Base-by-base conservation (phyloP, 2,113 vertebrate species). In the Oryzias javanicus region DNA sequence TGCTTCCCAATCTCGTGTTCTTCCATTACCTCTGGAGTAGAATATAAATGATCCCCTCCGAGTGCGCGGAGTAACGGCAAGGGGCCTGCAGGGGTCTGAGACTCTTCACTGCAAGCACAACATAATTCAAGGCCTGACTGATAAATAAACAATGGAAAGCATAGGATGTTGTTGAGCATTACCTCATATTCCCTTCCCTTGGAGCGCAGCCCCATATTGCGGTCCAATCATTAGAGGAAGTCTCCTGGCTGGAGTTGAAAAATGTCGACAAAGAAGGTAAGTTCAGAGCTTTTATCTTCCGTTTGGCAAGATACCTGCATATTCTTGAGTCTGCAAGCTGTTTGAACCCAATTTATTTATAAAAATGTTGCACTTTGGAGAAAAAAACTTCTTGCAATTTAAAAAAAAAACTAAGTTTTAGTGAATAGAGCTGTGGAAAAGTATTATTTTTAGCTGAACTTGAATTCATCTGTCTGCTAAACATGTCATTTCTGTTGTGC, bases 1-100 rank as follows among this genome's bases (percentile, higher is more conserved):
- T 80, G 91, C 90, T 91, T 91, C 86, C 88, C 91, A 88, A 89
- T 90, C 88, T 87, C 90, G 86, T 90, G 86, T 90, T 90, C 86
- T 86, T 86, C 88, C 88, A 81, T 92, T 89, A 91, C 90, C 89
- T 91, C 90, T 89, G 85, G 90, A 90, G 87, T 83, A 83, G 88
- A 92, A 92, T 91, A 91, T 90, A 90, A 90, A 91, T 90, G 89
- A 92, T 89, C 87, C 83, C 82, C 82, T 86, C 84, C 85, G 77
- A 80, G 82, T 81, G 80, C 85, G 89, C 84, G 79, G 70, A 84
- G 82, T 78, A n/a, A 86, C 87, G 88, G 88, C 89, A 89, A 87
- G 83, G 86, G 83, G 82, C 89, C 90, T 72, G 81, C 78, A 90
- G 91, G 86, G 75, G 86, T 89, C 86, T 85, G 86, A 90, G 90